Evolutionary conservation across 2,113 vertebrate species (phyloP).

Genomic region (Pelecanus crispus): DNA sequence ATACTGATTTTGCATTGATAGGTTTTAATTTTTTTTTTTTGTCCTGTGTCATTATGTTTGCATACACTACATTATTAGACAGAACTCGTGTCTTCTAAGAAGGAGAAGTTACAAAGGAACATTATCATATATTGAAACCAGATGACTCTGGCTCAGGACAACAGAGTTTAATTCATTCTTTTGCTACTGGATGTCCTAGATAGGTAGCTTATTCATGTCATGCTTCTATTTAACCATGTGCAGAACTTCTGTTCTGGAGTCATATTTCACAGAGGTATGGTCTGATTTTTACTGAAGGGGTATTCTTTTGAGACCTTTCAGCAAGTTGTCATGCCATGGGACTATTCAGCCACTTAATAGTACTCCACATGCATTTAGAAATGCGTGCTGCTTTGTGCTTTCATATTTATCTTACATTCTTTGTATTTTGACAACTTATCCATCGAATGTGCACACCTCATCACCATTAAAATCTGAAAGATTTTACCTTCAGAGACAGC

Average conservation of each 20-base stretch:
- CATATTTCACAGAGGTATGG: neutral
- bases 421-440: neutral
- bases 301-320: neutral
- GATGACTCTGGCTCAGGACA: neutral
- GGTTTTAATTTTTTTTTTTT: neutral
- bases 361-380: neutral
- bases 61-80: neutral
- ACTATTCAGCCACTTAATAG: neutral
- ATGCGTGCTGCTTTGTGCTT: neutral
- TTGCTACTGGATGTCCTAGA: neutral
- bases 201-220: neutral
- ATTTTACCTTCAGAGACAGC: neutral
- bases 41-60: neutral
- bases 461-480: neutral
- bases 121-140: neutral
- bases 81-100: neutral
- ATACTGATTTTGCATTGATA: neutral
- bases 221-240: neutral
- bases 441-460: fast-evolving
- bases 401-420: neutral
- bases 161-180: neutral
- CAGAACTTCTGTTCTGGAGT: neutral
- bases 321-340: neutral
- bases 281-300: neutral
- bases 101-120: neutral